Percentiles rank a stretch among this genome's conserved stretches.
Conservation (phyloP, 2,797 vertebrate genomes). For the Dendrocincla tyrannina region DNA sequence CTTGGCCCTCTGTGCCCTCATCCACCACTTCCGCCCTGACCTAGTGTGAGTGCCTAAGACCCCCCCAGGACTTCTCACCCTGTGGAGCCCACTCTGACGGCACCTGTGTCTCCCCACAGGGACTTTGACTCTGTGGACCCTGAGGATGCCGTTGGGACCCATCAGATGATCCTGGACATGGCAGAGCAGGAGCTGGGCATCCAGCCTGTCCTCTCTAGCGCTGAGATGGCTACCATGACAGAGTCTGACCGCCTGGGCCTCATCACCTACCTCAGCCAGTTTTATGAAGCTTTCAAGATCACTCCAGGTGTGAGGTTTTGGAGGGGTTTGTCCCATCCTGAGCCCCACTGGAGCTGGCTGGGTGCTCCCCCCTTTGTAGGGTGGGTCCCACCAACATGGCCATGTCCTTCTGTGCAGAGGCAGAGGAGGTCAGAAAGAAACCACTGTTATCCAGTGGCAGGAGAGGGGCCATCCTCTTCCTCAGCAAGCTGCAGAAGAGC, state of each 20-base stretch:
- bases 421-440: slow-evolving; percentile 51
- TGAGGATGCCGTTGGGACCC: slow-evolving; percentile 70
- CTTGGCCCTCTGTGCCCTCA: slow-evolving; percentile 87
- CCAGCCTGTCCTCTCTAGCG: slow-evolving; percentile 84
- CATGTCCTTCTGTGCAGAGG: slow-evolving; percentile 56
- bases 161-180: slow-evolving; percentile 81
- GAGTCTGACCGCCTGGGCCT: slow-evolving; percentile 86
- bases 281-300: slow-evolving; percentile 80
- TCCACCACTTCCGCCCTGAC: slow-evolving; percentile 85
- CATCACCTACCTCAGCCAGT: slow-evolving; percentile 91
- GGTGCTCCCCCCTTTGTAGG: background rate
- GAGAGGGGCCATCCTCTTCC: slow-evolving; percentile 86
- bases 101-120: slow-evolving; percentile 47
- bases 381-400: background rate
- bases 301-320: slow-evolving; percentile 71
- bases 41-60: slow-evolving; percentile 83
- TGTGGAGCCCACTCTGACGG: background rate
- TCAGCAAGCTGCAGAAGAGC: slow-evolving; percentile 88
- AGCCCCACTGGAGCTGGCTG: background rate
- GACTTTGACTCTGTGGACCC: slow-evolving; percentile 79
- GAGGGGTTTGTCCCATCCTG: background rate
- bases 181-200: slow-evolving; percentile 90
- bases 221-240: slow-evolving; percentile 76
- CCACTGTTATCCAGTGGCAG: slow-evolving; percentile 63
- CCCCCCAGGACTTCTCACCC: accelerated